Evolutionary conservation across 2,888 invertebrate genomes (phyloP).

Genomic region (Andrena fulva): DNA sequence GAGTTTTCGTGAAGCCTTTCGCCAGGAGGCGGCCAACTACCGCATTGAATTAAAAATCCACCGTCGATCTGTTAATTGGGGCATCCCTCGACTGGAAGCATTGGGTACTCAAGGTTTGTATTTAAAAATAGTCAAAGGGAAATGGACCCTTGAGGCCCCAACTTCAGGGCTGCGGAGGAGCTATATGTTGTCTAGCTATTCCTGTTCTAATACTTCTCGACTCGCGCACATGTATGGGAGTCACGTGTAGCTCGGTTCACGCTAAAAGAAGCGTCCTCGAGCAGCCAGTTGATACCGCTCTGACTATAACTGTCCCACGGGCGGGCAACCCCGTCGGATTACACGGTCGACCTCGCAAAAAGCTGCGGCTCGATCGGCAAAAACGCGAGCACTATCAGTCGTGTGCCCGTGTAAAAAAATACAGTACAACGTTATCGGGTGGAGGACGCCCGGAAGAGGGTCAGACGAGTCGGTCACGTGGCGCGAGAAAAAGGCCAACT

Average conservation of each 20-base stretch:
- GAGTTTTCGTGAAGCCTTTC: slow-evolving; percentile 9
- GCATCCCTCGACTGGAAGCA: too few species aligned
- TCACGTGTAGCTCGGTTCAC: background rate
- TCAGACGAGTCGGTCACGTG: slow-evolving; percentile 46
- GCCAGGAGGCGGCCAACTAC: too few species aligned
- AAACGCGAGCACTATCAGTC: slow-evolving; percentile 30
- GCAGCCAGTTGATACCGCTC: background rate
- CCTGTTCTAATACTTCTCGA: too few species aligned
- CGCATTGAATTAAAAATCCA: too few species aligned
- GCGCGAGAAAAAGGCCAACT: slow-evolving; percentile 68
- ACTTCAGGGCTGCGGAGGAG: too few species aligned
- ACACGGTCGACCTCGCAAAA: slow-evolving; percentile 13
- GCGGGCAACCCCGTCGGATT: slow-evolving; percentile 18
- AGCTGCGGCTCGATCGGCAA: background rate
- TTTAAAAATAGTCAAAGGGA: background rate
- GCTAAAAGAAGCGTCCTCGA: background rate
- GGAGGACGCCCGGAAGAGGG: slow-evolving; percentile 44
- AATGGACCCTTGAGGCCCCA: too few species aligned
- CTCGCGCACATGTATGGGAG: too few species aligned
- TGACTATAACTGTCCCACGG: slow-evolving; percentile 8
- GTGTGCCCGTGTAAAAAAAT: slow-evolving; percentile 23
- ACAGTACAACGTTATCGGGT: slow-evolving; percentile 25
- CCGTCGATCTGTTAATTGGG: too few species aligned
- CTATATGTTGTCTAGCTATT: too few species aligned
- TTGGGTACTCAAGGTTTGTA: too few species aligned